Percentiles rank a stretch among this genome's conserved stretches.
phyloP scores from a whole-genome alignment of 53 echinoderm and acorn worm genomes.

The Stichopus horrens region DNA sequence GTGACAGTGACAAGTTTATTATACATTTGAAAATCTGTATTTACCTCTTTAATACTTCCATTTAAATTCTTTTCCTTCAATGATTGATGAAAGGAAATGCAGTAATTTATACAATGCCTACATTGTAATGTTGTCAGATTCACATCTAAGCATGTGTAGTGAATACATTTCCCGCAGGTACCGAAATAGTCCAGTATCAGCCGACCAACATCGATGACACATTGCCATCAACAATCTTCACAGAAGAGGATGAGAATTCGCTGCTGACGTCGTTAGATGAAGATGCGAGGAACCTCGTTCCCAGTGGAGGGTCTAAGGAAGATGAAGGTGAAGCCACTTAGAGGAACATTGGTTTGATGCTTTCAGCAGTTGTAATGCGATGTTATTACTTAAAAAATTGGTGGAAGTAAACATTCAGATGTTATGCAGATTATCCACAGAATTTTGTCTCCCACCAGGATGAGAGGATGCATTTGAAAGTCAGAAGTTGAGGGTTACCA shows the following conservation, averaged over 20 bases:
- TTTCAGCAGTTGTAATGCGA: too few relatives aligned
- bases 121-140: background rate
- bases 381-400: too few relatives aligned
- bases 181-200: constrained; percentile 59
- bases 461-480: too few relatives aligned
- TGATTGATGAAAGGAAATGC: too few relatives aligned
- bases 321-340: background rate
- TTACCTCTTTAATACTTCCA: too few relatives aligned
- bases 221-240: constrained; percentile 25
- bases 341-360: background rate
- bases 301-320: background rate
- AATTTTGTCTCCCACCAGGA: too few relatives aligned
- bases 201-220: background rate
- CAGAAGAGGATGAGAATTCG: constrained; percentile 69
- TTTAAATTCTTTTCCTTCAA: too few relatives aligned
- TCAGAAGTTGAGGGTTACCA: too few relatives aligned
- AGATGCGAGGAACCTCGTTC: constrained; percentile 46
- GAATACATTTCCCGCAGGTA: constrained; percentile 36
- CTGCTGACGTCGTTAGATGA: constrained; percentile 71
- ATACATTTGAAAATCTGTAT: background rate
- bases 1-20: background rate
- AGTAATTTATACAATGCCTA: too few relatives aligned
- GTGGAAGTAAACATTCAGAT: too few relatives aligned
- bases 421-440: too few relatives aligned
- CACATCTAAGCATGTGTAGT: background rate